Conservation (phyloP, 2,113 vertebrate genomes). For the Brachyhypopomus occidentalis region DNA sequence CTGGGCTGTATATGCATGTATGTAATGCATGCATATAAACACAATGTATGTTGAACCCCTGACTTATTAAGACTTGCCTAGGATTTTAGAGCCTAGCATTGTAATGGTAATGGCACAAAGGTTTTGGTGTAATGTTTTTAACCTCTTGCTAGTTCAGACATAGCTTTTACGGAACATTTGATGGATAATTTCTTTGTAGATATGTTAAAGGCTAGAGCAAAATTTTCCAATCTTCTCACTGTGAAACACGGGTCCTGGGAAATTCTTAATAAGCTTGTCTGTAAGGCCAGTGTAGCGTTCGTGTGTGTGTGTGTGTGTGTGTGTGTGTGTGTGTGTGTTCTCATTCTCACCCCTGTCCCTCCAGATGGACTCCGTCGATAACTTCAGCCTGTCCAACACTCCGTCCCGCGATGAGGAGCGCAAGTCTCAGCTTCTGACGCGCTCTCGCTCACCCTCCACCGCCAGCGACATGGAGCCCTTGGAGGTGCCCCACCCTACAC, state of each 20-base stretch:
- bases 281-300: neutral
- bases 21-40: neutral
- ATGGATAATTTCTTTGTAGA: too few relatives aligned
- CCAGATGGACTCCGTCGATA: slow-evolving; percentile 89
- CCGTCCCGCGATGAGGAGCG: slow-evolving; percentile 84
- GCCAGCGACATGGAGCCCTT: slow-evolving; percentile 88
- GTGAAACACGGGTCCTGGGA: neutral
- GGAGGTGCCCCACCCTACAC: slow-evolving; percentile 73
- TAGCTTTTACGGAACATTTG: too few relatives aligned
- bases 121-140: too few relatives aligned
- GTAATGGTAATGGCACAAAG: too few relatives aligned
- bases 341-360: neutral
- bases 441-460: slow-evolving; percentile 87
- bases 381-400: slow-evolving; percentile 87
- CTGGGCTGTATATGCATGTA: neutral
- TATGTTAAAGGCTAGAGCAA: neutral
- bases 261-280: neutral
- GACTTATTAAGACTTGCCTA: slow-evolving; percentile 13
- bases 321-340: neutral
- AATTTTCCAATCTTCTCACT: neutral
- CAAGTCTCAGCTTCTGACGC: slow-evolving; percentile 83
- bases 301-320: neutral
- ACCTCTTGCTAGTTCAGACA: too few relatives aligned
- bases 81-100: neutral
- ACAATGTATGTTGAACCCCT: neutral